These are phyloP conservation scores for Pantala flavescens DNA, from an alignment of 1,140 invertebrate species.

Conservation along the genomic window DNA sequence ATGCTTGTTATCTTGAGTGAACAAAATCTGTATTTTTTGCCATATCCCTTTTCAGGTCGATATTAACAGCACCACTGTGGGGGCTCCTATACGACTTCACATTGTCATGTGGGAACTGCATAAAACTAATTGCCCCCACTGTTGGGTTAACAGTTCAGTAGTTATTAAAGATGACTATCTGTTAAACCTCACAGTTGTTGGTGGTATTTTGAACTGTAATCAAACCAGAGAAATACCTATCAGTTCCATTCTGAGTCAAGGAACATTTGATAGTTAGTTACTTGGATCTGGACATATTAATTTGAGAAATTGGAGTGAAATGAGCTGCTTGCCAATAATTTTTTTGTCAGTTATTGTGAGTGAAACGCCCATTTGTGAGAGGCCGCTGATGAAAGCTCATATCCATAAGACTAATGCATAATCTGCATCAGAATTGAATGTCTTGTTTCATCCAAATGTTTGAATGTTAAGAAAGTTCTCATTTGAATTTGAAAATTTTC, in stretches of 20 bases:
- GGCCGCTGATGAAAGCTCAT: not conserved
- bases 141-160: conserved; percentile 5
- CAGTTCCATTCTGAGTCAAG: not conserved
- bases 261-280: not conserved
- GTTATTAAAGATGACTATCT: not conserved
- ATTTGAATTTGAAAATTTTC: not conserved
- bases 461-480: not conserved
- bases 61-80: conserved; percentile 8
- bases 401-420: not conserved
- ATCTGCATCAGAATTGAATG: not conserved
- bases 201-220: not conserved
- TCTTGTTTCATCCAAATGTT: conserved; percentile 3
- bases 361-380: not conserved
- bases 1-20: not conserved
- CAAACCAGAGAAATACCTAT: not conserved
- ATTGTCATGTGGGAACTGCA: not conserved
- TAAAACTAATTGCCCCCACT: conserved; percentile 1
- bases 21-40: not conserved
- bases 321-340: not conserved
- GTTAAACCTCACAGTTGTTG: not conserved
- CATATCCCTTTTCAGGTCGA: conserved; percentile 4
- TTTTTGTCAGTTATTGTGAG: not conserved
- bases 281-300: not conserved
- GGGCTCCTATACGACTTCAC: conserved; percentile 3
- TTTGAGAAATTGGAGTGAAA: conserved; percentile 4